Evolutionary conservation across 2,888 invertebrate genomes (phyloP).

Genomic region (Eristalis pertinax): DNA sequence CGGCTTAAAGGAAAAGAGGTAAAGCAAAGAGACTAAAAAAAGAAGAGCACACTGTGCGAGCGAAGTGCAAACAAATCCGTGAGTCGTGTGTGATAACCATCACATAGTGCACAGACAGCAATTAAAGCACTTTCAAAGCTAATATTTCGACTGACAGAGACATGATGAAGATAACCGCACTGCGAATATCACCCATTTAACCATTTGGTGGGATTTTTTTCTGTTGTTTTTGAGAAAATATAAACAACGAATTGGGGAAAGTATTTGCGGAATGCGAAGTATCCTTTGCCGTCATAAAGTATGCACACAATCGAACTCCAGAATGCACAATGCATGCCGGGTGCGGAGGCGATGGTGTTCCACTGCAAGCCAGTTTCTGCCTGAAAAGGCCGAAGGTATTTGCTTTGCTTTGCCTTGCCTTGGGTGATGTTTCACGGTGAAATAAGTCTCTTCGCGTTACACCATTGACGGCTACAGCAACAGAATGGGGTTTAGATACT

Average conservation of each 20-base stretch:
- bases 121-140: slow-evolving; percentile 67
- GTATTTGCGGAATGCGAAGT: slow-evolving; percentile 66
- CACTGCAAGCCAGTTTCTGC: slow-evolving; percentile 67
- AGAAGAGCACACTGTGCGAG: slow-evolving; percentile 12
- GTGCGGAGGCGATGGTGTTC: slow-evolving; percentile 32
- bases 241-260: slow-evolving; percentile 56
- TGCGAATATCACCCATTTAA: slow-evolving; percentile 49
- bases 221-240: slow-evolving; percentile 7
- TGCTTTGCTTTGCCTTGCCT: slow-evolving; percentile 46
- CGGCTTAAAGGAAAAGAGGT: slow-evolving; percentile 11
- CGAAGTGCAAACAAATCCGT: slow-evolving; percentile 41
- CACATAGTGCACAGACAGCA: slow-evolving; percentile 60
- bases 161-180: slow-evolving; percentile 61
- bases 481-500: slow-evolving; percentile 16
- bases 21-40: slow-evolving; percentile 15
- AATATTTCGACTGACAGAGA: slow-evolving; percentile 64
- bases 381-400: slow-evolving; percentile 66
- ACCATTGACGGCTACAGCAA: slow-evolving; percentile 47
- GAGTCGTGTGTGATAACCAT: slow-evolving; percentile 48
- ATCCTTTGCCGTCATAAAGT: slow-evolving; percentile 55
- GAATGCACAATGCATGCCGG: slow-evolving; percentile 69
- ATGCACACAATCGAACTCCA: slow-evolving; percentile 60
- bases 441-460: slow-evolving; percentile 37
- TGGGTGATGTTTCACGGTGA: slow-evolving; percentile 36
- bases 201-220: background rate